phyloP scores from a whole-genome alignment of 2,888 invertebrate species.

The Spatulosminthurus flaviceps region DNA sequence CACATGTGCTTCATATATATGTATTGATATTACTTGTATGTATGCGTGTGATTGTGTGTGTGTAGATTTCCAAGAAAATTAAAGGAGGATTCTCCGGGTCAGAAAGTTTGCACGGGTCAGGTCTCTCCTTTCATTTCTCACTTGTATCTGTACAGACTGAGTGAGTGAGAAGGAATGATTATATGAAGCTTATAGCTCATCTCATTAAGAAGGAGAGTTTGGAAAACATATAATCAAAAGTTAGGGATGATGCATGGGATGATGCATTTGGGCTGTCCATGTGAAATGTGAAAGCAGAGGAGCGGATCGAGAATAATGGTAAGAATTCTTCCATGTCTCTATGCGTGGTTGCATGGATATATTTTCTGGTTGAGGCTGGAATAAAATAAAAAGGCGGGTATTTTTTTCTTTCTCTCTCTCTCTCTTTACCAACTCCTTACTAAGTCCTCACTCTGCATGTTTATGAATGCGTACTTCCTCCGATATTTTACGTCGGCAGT shows the following conservation, averaged over 20 bases:
- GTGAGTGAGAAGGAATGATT: too few relatives aligned
- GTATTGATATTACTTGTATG: too few relatives aligned
- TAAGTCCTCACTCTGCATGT: neutral
- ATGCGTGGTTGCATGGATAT: neutral
- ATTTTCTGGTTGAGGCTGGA: neutral
- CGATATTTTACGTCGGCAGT: conserved; percentile 1
- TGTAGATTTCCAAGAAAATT: too few relatives aligned
- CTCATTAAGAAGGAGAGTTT: too few relatives aligned
- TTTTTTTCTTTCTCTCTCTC: neutral
- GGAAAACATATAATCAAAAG: neutral
- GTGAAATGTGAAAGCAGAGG: conserved; percentile 7
- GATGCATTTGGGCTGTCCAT: conserved; percentile 1
- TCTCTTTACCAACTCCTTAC: neutral
- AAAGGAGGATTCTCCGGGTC: too few relatives aligned
- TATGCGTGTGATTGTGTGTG: too few relatives aligned
- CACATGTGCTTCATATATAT: too few relatives aligned
- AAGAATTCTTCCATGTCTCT: neutral
- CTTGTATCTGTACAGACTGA: too few relatives aligned
- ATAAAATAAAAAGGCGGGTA: neutral
- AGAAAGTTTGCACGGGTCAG: too few relatives aligned
- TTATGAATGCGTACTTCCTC: conserved; percentile 18
- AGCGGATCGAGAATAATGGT: conserved; percentile 11
- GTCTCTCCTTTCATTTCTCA: too few relatives aligned
- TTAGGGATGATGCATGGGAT: neutral
- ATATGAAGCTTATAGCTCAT: too few relatives aligned